phyloP scores from a whole-genome alignment of 2,113 vertebrate species.

The Ancistrus triradiatus region DNA sequence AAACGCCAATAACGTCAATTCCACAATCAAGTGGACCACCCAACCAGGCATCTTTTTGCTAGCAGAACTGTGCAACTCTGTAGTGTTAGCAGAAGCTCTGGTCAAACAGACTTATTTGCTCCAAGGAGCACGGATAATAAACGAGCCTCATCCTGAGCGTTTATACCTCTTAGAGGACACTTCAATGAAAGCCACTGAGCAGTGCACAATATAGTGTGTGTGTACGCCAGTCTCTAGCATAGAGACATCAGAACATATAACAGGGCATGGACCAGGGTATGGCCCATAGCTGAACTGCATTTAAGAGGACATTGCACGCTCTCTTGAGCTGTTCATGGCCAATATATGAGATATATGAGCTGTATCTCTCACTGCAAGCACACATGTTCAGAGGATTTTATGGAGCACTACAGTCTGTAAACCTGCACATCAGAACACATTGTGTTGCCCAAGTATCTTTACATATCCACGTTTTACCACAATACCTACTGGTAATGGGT shows the following conservation, averaged over 20 bases:
- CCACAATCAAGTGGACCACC: constrained; percentile 39
- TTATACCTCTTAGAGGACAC: constrained; percentile 4
- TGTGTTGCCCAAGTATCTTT: no score
- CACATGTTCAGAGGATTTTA: no score
- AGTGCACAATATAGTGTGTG: constrained; percentile 10
- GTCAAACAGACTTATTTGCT: constrained; percentile 36
- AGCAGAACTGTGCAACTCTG: constrained; percentile 49
- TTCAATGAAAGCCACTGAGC: constrained; percentile 22
- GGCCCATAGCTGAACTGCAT: background rate
- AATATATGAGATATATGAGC: no score
- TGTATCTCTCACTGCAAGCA: no score
- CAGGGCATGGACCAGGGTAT: background rate
- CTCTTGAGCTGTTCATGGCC: no score
- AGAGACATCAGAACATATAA: constrained; percentile 17
- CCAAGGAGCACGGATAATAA: constrained; percentile 36
- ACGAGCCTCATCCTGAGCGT: constrained; percentile 24
- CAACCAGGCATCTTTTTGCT: constrained; percentile 43
- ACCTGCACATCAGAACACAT: no score
- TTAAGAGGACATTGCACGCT: background rate
- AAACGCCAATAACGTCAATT: constrained; percentile 42
- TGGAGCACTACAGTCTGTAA: no score
- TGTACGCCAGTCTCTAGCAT: constrained; percentile 11
- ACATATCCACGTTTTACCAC: no score
- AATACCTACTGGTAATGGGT: no score
- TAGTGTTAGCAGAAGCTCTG: constrained; percentile 40